Conservation (phyloP, 2,888 invertebrate genomes). For the Epiblema foenella region DNA sequence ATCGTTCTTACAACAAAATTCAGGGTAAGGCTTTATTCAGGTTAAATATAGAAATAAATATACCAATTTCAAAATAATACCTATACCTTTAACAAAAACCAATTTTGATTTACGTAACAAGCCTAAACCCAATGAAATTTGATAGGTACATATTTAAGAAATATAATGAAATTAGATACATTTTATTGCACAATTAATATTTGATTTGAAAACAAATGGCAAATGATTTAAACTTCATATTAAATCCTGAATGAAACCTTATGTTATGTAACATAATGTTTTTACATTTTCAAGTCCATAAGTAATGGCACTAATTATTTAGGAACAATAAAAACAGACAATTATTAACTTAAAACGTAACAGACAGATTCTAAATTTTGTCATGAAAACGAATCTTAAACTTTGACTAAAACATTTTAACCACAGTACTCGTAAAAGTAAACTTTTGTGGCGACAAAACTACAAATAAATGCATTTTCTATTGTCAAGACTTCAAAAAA, state of each 20-base stretch:
- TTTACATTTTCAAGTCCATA: constrained; percentile 25
- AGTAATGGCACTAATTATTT: constrained; percentile 40
- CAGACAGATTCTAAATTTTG: constrained; percentile 8
- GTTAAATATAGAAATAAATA: neutral
- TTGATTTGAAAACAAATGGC: neutral
- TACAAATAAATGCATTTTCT: constrained; percentile 42
- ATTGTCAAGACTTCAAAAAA: constrained; percentile 3
- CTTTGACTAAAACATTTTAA: constrained; percentile 12
- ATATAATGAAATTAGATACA: neutral
- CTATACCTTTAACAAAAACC: neutral
- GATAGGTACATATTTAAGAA: neutral
- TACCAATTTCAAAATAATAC: neutral
- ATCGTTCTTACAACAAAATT: constrained; percentile 17
- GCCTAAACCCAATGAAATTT: neutral
- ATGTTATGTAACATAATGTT: neutral
- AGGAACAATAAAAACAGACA: constrained; percentile 36
- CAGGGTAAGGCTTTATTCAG: constrained; percentile 33
- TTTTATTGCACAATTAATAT: constrained; percentile 19
- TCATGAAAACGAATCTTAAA: constrained; percentile 23
- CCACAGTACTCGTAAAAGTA: constrained; percentile 7
- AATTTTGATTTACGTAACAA: neutral
- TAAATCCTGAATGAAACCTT: constrained; percentile 24
- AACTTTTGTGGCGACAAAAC: neutral
- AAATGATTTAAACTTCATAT: neutral
- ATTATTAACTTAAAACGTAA: constrained; percentile 16